Conservation (phyloP, 2,797 vertebrate genomes). For the Meda fulgida region DNA sequence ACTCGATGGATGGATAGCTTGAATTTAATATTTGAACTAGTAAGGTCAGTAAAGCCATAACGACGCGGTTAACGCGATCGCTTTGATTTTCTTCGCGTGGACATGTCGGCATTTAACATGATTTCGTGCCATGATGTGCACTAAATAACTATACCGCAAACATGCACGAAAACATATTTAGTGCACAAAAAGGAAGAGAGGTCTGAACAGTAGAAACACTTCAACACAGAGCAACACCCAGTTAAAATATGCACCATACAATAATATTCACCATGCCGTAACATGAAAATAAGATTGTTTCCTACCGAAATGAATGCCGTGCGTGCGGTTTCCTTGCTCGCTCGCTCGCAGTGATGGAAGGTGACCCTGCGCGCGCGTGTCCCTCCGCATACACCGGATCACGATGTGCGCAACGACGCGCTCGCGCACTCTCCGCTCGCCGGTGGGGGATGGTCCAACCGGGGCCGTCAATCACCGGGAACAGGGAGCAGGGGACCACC, state of each 20-base stretch:
- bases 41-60: background rate
- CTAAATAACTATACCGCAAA: background rate
- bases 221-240: background rate
- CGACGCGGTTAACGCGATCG: background rate
- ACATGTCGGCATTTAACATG: background rate
- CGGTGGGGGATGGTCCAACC: constrained; percentile 69
- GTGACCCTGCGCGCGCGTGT: constrained; percentile 80
- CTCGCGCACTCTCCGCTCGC: constrained; percentile 68
- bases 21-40: background rate
- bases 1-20: background rate
- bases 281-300: background rate
- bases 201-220: background rate
- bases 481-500: background rate
- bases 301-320: constrained; percentile 15
- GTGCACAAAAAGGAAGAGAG: background rate
- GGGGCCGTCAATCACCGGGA: constrained; percentile 41
- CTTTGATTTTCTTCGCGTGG: background rate
- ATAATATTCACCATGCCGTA: background rate
- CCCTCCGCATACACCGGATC: constrained; percentile 75
- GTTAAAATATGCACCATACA: background rate
- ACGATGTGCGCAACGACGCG: constrained; percentile 77
- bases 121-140: background rate
- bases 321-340: constrained; percentile 56
- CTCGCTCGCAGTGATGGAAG: constrained; percentile 78
- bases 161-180: background rate